Conservation (phyloP, 2,888 invertebrate species). For the Epiblema foenella region DNA sequence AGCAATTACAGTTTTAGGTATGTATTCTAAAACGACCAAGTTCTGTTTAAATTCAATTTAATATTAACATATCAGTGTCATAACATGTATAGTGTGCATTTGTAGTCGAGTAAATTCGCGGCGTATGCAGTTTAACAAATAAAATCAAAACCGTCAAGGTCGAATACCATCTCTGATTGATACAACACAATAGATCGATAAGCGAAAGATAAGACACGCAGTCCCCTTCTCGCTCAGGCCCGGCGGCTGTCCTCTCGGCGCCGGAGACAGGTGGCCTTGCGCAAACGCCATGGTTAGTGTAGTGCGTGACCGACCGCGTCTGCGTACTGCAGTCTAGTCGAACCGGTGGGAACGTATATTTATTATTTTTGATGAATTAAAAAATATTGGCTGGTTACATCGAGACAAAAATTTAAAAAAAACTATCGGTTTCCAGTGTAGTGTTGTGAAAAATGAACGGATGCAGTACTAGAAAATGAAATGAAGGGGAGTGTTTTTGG, state of each 20-base stretch:
- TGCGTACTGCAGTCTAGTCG: slow-evolving; percentile 36
- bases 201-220: slow-evolving; percentile 58
- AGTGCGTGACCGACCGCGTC: slow-evolving; percentile 45
- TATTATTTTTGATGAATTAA: slow-evolving; percentile 3
- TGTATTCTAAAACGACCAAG: neutral
- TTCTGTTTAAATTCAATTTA: neutral
- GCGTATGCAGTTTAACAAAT: slow-evolving; percentile 2
- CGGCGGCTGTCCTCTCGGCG: slow-evolving; percentile 46
- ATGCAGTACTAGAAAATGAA: slow-evolving; percentile 57
- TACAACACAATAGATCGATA: slow-evolving; percentile 29
- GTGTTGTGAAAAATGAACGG: slow-evolving; percentile 36
- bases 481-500: slow-evolving; percentile 71
- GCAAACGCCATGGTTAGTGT: slow-evolving; percentile 54
- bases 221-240: slow-evolving; percentile 66
- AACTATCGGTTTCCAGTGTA: slow-evolving; percentile 20
- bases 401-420: neutral
- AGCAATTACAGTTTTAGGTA: neutral
- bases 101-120: slow-evolving; percentile 2
- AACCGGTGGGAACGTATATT: slow-evolving; percentile 28
- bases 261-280: slow-evolving; percentile 65
- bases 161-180: slow-evolving; percentile 22
- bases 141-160: slow-evolving; percentile 17
- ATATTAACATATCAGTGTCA: too few relatives aligned
- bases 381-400: slow-evolving; percentile 3
- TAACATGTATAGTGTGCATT: too few relatives aligned